Percentiles rank a stretch among this genome's conserved stretches.
phyloP scores from a whole-genome alignment of 2,888 invertebrate species.

The Orgyia antiqua region DNA sequence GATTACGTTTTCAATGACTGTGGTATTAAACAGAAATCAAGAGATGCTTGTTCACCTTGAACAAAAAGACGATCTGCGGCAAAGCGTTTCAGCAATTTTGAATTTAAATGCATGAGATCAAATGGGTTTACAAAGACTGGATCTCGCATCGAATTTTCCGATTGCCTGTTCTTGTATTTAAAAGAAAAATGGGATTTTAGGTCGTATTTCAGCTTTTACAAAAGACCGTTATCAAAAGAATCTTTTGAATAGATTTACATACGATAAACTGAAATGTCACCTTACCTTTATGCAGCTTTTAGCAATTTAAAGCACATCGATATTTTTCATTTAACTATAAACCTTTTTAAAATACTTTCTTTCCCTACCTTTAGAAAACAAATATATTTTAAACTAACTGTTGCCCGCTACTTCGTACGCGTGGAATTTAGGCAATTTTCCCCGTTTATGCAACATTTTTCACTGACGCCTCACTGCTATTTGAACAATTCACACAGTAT shows the following conservation, averaged over 20 bases:
- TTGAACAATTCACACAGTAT: too few relatives aligned
- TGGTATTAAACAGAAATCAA: slow-evolving; percentile 36
- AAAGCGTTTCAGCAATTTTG: slow-evolving; percentile 71
- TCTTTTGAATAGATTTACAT: neutral
- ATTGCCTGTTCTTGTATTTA: slow-evolving; percentile 67
- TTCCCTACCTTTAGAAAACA: too few relatives aligned
- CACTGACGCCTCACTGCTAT: too few relatives aligned
- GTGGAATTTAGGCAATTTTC: too few relatives aligned
- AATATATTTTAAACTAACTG: too few relatives aligned
- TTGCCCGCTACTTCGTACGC: too few relatives aligned
- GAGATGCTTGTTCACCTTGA: slow-evolving; percentile 57
- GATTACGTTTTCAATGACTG: slow-evolving; percentile 65
- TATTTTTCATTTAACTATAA: too few relatives aligned
- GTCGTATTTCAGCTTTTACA: slow-evolving; percentile 48
- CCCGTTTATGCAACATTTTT: too few relatives aligned
- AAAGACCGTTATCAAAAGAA: slow-evolving; percentile 49
- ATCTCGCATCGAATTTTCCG: slow-evolving; percentile 53
- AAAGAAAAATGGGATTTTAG: slow-evolving; percentile 53
- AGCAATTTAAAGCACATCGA: too few relatives aligned
- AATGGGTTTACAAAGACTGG: slow-evolving; percentile 66
- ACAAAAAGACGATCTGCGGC: slow-evolving; percentile 57
- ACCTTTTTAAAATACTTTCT: too few relatives aligned
- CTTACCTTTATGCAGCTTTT: too few relatives aligned
- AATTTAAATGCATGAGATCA: slow-evolving; percentile 78
- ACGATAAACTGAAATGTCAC: too few relatives aligned